A percentile compares a stretch with the other conserved stretches of the same genome.
Evolutionary conservation across 2,888 invertebrate genomes (phyloP).

Genomic region (Pogonocherus hispidulus): DNA sequence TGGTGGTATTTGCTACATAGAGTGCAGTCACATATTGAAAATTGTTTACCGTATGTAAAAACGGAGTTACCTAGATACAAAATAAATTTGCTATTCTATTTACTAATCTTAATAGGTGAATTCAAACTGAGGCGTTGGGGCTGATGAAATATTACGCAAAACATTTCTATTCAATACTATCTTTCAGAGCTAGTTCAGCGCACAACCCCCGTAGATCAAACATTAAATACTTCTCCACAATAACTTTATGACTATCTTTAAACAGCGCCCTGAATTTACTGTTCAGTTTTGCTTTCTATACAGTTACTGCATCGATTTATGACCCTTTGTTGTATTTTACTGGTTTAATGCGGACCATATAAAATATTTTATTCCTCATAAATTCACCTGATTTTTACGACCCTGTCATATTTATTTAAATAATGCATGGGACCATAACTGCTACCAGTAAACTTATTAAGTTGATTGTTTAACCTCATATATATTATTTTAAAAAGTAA

Average conservation of each 20-base stretch:
- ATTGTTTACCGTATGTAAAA: too few species aligned
- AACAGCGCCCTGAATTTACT: constrained; percentile 23
- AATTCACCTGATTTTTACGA: constrained; percentile 17
- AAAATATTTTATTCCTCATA: constrained; percentile 32
- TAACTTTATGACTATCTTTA: constrained; percentile 32
- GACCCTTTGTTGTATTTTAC: constrained; percentile 30
- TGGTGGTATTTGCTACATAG: too few species aligned
- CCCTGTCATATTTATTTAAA: constrained; percentile 20
- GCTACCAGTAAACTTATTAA: constrained; percentile 7
- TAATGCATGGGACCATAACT: constrained; percentile 3
- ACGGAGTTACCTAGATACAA: too few species aligned
- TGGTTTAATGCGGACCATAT: constrained; percentile 18
- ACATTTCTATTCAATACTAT: neutral
- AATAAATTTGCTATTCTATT: too few species aligned
- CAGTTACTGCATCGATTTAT: constrained; percentile 30
- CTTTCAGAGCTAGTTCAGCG: neutral
- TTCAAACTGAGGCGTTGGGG: neutral
- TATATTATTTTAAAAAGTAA: too few species aligned
- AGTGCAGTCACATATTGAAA: too few species aligned
- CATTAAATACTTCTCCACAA: constrained; percentile 20
- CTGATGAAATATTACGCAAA: neutral
- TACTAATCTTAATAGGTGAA: too few species aligned
- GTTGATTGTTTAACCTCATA: constrained; percentile 16
- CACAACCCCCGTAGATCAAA: constrained; percentile 22
- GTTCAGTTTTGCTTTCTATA: constrained; percentile 28